Evolutionary conservation across 2,888 invertebrate species (phyloP).

Genomic region (Heliconius aoede): DNA sequence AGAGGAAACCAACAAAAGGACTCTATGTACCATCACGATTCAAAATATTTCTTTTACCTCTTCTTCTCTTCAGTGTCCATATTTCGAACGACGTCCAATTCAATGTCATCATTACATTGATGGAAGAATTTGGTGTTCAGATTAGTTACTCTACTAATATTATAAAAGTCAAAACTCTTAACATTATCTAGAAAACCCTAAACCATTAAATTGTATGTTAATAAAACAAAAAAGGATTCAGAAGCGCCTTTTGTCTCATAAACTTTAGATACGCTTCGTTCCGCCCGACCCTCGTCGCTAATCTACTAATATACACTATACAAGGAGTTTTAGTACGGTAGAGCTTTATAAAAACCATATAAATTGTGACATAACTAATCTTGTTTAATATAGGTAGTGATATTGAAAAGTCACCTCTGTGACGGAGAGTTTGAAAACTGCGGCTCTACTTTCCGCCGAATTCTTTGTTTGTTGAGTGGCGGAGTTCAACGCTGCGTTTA

Average conservation of each 20-base stretch:
- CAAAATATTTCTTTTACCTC: too few species aligned
- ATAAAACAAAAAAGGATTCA: conserved; percentile 6
- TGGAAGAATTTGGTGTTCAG: neutral
- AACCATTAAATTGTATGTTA: conserved; percentile 12
- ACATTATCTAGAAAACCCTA: neutral
- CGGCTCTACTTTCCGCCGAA: too few species aligned
- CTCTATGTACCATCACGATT: too few species aligned
- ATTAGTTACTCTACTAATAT: neutral
- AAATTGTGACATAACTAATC: neutral
- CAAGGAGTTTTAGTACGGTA: conserved; percentile 10
- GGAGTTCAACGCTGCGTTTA: too few species aligned
- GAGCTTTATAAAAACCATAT: conserved; percentile 2
- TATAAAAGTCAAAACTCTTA: neutral
- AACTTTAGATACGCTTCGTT: conserved; percentile 28
- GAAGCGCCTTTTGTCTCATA: conserved; percentile 16
- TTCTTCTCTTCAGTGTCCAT: too few species aligned
- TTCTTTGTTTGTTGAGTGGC: too few species aligned
- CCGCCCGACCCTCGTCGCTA: conserved; percentile 19
- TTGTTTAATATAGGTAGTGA: neutral
- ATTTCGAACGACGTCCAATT: too few species aligned
- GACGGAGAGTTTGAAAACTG: too few species aligned
- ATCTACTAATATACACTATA: conserved; percentile 25
- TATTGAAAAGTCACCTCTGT: neutral
- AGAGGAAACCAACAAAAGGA: too few species aligned
- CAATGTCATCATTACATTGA: too few species aligned